phyloP scores from a whole-genome alignment of 2,113 vertebrate species.

The Anser brachyrhynchus region DNA sequence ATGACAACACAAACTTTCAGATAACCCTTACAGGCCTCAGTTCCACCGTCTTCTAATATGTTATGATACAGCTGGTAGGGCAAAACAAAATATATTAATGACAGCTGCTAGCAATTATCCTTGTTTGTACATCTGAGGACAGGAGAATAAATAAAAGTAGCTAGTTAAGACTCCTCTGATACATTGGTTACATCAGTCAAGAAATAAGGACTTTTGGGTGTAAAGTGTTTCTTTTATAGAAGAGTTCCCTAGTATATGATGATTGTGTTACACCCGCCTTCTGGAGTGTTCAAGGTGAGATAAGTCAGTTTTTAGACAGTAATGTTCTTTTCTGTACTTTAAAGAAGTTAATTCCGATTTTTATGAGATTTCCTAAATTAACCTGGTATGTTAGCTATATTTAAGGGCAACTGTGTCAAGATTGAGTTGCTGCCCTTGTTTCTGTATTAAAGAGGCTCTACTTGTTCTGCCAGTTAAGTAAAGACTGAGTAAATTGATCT shows the following conservation, averaged over 20 bases:
- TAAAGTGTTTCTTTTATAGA: not conserved
- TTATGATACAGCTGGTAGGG: not conserved
- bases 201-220: not conserved
- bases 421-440: not conserved
- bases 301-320: not conserved
- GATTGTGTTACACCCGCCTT: not conserved
- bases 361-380: not conserved
- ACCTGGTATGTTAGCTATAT: not conserved
- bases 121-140: not conserved
- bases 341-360: not conserved
- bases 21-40: not conserved
- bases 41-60: not conserved
- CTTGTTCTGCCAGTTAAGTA: not conserved
- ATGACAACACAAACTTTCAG: not conserved
- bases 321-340: not conserved
- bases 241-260: not conserved
- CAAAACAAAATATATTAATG: not conserved
- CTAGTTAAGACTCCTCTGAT: not conserved
- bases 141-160: not conserved
- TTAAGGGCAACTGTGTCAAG: not conserved
- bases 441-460: not conserved
- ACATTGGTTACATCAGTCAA: not conserved
- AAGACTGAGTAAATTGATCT: not conserved
- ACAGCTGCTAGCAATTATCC: not conserved
- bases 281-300: not conserved